Evolutionary conservation across 2,797 vertebrate genomes (phyloP), one percentile per base, ranked within the genome.

Genomic region (Vireo griseus): DNA sequence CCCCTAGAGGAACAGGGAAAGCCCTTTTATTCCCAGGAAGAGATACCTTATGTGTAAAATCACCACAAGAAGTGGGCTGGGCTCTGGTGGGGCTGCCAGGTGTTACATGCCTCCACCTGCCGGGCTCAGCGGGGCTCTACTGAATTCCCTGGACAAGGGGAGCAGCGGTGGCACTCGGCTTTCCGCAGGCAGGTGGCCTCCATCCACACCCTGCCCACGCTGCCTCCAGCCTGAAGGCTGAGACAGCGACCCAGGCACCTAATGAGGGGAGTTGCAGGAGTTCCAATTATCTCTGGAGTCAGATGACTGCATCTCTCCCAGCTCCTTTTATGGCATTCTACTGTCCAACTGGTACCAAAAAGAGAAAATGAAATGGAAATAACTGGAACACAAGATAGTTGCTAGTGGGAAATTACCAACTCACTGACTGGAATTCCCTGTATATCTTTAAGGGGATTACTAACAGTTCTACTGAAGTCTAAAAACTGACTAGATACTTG

Each of bases 291-390:
- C 42, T 68, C 3, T 6, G 5, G 40, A 62, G 35, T 37, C 52
- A 84, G 29, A 1, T 40, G 69, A 21, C 47, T 65, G 0, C 87
- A 75, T 63, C 67, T 94, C 55, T 76, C 65, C 44, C 63, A 69
- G 55, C 33, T 92, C 71, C 86, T 91, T 95, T 85, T 76, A 93
- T 4, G 15, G 67, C 47, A 51, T 85, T 84, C 69, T 69, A 48
- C 42, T 50, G 59, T 55, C 52, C 88, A 71, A 31, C 55, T 61
- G 42, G 40, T 57, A 90, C 51, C 74, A 67, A 72, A 74, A 61
- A 0, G 57, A 92, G 61, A 65, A 82, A 82, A 74, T 29, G 0
- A 82, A 85, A 69, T 26, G 37, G 55, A 81, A 93, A 14, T 54
- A 94, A 54, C 74, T 57, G 42, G 65, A 92, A 87, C n/a, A 59